Evolutionary conservation across 1,140 invertebrate genomes (phyloP), one percentile per base, ranked within the genome.

Genomic region (Drosophila pruinosa): DNA sequence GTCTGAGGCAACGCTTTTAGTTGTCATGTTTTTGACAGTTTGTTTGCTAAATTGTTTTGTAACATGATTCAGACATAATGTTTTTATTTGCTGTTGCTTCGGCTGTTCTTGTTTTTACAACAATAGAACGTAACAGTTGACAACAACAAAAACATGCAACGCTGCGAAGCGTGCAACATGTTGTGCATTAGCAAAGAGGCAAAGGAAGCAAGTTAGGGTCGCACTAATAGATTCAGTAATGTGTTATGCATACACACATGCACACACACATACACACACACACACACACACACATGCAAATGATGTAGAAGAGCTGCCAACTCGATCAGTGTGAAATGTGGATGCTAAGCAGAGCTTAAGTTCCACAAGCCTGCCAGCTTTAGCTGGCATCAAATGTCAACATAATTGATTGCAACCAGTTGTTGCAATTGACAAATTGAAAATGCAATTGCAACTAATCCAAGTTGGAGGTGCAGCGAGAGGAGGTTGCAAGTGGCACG

Each of bases 11-110:
- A 74, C 74, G 74, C 73, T 82, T 82, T 75, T 88, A 82, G 82
- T 82, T 86, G 82, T 82, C 78, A 82, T 86, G 82, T 86, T 86
- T 86, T 82, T 77, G 82, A 86, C 82, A 86, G 78, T 88, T 86
- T 86, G 78, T 88, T 78, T 88, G 81, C 81, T 85, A 85, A 85
- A 85, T 85, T 85, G 81, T 85, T 86, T 80, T 86, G 81, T 75
- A 86, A 85, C 81, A 85, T 86, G 81, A 86, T 85, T 86, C 78
- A 74, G 71, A 74, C 65, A 74, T 73, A 70, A 69, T 73, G 71
- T 73, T 63, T 70, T 73, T 63, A 70, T 73, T 41, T 39, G 64
- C 45, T 45, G 24, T 12, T 8, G 17, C 15, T 41, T 31, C 19
- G 15, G 38, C 4, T 50, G 21, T 26, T 61, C 28, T 48, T 56